These are phyloP conservation scores for Drosophila nannoptera DNA, from an alignment of 1,140 invertebrate species.

Conservation along the genomic window DNA sequence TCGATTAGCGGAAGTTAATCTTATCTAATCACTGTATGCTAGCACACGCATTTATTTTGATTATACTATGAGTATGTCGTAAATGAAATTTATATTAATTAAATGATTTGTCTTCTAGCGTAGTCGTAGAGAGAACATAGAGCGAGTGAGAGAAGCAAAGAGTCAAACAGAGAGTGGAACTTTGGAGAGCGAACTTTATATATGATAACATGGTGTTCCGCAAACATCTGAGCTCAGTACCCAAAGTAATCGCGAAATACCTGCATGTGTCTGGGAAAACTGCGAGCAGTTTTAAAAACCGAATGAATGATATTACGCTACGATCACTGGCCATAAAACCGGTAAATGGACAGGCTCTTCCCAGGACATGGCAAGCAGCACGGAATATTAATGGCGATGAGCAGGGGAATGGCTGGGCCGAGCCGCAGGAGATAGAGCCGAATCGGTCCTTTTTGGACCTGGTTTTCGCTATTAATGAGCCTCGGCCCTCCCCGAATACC, in stretches of 20 bases:
- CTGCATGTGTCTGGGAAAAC: background rate
- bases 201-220: background rate
- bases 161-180: background rate
- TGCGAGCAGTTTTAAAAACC: background rate
- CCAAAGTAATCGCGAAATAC: background rate
- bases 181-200: background rate
- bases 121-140: background rate
- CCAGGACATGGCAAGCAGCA: background rate
- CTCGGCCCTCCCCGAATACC: background rate
- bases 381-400: slow-evolving; percentile 5
- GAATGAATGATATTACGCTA: background rate
- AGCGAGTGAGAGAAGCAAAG: background rate
- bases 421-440: background rate
- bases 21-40: background rate
- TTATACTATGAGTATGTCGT: slow-evolving; percentile 1
- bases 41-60: slow-evolving; percentile 7
- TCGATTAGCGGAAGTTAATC: background rate
- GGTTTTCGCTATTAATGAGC: slow-evolving; percentile 19
- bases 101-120: background rate
- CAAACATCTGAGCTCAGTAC: background rate
- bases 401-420: background rate
- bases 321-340: background rate
- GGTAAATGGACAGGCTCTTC: background rate
- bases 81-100: background rate
- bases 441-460: slow-evolving; percentile 29